These are phyloP conservation scores for Stichopus chloronotus DNA, from an alignment of 35 echinoderm and acorn worm species.

Conservation along the genomic window DNA sequence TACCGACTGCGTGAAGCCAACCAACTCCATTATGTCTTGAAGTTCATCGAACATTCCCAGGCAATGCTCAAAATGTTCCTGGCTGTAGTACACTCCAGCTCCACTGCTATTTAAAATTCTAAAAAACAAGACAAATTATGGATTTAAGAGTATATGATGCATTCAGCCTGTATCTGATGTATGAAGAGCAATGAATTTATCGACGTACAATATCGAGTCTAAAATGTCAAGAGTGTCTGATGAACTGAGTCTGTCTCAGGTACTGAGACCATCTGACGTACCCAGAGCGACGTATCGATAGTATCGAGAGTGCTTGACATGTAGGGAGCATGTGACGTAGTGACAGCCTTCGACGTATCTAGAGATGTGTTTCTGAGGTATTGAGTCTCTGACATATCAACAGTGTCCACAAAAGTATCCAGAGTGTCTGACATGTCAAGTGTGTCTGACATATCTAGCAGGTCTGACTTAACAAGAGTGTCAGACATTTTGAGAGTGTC, in stretches of 20 bases:
- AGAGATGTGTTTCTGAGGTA: too few relatives aligned
- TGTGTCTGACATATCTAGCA: too few relatives aligned
- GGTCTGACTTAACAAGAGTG: too few relatives aligned
- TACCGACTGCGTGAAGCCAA: slow-evolving; percentile 95
- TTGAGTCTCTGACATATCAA: too few relatives aligned
- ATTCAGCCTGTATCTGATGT: background rate
- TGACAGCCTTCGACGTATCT: background rate
- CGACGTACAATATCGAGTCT: background rate
- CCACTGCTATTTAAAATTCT: slow-evolving; percentile 79
- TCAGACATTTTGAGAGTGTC: too few relatives aligned
- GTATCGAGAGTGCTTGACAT: background rate
- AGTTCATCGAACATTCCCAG: slow-evolving; percentile 89
- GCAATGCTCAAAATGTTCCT: slow-evolving; percentile 79
- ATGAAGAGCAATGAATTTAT: background rate
- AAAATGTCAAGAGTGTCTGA: background rate
- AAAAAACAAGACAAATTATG: slow-evolving; percentile 29
- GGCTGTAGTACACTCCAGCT: slow-evolving; percentile 63
- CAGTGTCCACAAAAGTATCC: too few relatives aligned
- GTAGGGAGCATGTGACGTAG: background rate
- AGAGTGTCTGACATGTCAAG: too few relatives aligned
- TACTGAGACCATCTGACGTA: too few relatives aligned
- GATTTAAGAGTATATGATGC: background rate
- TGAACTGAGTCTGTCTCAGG: too few relatives aligned
- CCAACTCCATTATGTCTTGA: slow-evolving; percentile 89
- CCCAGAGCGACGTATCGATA: too few relatives aligned